These are phyloP conservation scores for Halichoeres trimaculatus DNA, from an alignment of 2,113 vertebrate species.

Conservation along the genomic window DNA sequence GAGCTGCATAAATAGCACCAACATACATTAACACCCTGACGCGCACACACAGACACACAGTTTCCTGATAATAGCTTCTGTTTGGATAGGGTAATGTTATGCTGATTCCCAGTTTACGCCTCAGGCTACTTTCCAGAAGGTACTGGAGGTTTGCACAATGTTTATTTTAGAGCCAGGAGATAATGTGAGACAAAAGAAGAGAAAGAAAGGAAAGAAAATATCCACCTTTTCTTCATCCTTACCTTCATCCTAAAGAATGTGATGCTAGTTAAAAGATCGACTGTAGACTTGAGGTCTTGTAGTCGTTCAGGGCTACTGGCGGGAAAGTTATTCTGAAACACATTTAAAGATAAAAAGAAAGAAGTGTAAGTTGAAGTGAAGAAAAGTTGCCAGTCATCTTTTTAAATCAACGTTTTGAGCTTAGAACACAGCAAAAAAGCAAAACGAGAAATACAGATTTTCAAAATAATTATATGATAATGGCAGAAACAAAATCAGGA, in stretches of 20 bases:
- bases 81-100: constrained; percentile 58
- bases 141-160: constrained; percentile 5
- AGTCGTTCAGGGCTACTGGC: constrained; percentile 96
- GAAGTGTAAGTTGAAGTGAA: not conserved
- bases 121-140: constrained; percentile 35
- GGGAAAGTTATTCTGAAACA: constrained; percentile 94
- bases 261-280: constrained; percentile 98
- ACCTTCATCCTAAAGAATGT: constrained; percentile 99
- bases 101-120: constrained; percentile 35
- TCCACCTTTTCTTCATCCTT: constrained; percentile 75
- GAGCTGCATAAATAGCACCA: constrained; percentile 1
- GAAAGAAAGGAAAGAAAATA: not conserved
- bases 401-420: not conserved
- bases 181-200: not conserved
- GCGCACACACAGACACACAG: constrained; percentile 18
- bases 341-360: constrained; percentile 5
- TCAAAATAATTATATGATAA: not conserved
- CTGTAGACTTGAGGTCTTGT: constrained; percentile 98
- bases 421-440: not conserved
- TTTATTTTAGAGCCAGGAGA: constrained; percentile 3
- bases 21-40: constrained; percentile 13
- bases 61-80: constrained; percentile 18
- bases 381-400: not conserved
- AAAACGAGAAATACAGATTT: not conserved
- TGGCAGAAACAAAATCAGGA: not conserved